Base-by-base conservation (phyloP, 2,888 invertebrate genomes). In the Hybos culiciformis region DNA sequence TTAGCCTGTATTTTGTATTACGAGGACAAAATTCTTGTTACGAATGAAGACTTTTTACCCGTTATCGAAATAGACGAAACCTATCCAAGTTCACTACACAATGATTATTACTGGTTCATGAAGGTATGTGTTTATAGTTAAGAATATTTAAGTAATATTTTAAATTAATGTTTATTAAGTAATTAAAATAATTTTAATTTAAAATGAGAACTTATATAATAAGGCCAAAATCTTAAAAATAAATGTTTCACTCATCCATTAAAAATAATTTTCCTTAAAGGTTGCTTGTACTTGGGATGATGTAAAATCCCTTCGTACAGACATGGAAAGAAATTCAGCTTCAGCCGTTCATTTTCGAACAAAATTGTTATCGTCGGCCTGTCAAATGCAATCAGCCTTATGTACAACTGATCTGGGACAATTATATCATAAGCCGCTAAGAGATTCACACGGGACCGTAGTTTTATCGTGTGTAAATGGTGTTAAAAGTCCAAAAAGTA, bases 61-160 rank as follows among this genome's bases (percentile, higher is more conserved):
- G 88, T 94, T 46, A 85, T 97, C 56, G 94, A 96, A 70, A 87
- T 97, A 39, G 96, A 96, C 62, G 96, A 96, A 67, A 87, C 87
- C 24, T 93, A 90, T 63, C 88, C 92, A 36, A 85, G 84, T 55
- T 85, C 87, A 51, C 79, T 94, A 49, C 83, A 92, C 62, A 80
- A 79, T 47, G 97, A 97, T 67, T 88, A 93, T 66, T 88, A 96
- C 62, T 98, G 97, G 97, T 74, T 97, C 19, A 91, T 97, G 85
- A 94, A 93, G 77, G 83, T 84, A 62, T n/a, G n/a, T n/a, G n/a
- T n/a, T n/a, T n/a, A n/a, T n/a, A n/a, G n/a, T n/a, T n/a, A n/a
- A n/a, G n/a, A n/a, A n/a, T n/a, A n/a, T n/a, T n/a, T n/a, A n/a
- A n/a, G n/a, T n/a, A n/a, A n/a, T n/a, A n/a, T n/a, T n/a, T n/a